Evolutionary conservation across 2,888 invertebrate genomes (phyloP).

Genomic region (Temnothorax rugatulus): DNA sequence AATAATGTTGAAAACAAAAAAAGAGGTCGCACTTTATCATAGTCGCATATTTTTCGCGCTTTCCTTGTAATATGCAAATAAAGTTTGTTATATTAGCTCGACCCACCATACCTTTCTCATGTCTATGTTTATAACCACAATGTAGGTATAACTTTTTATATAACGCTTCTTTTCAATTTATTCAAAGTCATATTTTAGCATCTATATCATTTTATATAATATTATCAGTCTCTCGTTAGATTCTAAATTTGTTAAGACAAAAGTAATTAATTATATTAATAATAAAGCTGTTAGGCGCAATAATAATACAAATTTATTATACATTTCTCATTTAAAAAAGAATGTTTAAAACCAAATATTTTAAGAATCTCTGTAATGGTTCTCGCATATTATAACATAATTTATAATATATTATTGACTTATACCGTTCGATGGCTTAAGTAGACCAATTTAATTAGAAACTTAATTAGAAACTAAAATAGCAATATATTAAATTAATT

Average conservation of each 20-base stretch:
- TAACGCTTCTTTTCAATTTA: not conserved
- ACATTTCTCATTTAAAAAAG: not conserved
- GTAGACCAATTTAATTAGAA: not conserved
- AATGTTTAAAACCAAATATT: not conserved
- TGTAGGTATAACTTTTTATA: not conserved
- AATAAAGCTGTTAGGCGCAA: not conserved
- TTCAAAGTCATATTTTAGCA: not conserved
- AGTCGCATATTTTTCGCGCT: slow-evolving; percentile 23
- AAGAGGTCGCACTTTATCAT: not conserved
- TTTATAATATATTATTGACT: not conserved
- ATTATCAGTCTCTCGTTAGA: not conserved
- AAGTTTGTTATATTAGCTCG: slow-evolving; percentile 26
- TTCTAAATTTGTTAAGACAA: slow-evolving; percentile 3
- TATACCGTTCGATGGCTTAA: not conserved
- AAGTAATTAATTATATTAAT: slow-evolving; percentile 13
- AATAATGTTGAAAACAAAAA: not conserved
- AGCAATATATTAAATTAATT: not conserved
- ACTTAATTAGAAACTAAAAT: slow-evolving; percentile 3
- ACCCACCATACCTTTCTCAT: not conserved
- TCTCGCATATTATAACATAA: not conserved
- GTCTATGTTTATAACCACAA: slow-evolving; percentile 25
- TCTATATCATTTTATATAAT: not conserved
- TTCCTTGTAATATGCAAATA: slow-evolving; percentile 18
- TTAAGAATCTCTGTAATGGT: not conserved
- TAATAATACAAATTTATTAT: not conserved